Conservation (phyloP, 2,113 vertebrate species). For the Casuarius casuarius region DNA sequence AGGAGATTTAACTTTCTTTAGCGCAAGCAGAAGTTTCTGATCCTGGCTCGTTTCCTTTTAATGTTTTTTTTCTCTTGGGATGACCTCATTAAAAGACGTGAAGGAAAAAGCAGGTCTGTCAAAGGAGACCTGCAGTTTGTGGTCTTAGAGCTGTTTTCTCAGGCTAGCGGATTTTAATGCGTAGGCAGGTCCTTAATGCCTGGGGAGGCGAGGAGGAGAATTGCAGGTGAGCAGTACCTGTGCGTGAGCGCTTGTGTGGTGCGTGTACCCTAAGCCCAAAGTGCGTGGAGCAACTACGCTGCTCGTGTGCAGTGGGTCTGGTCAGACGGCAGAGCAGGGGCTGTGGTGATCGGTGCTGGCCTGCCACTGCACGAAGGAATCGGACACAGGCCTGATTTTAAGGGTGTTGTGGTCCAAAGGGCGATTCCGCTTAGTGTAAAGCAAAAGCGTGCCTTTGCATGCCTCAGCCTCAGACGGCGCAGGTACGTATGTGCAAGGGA, state of each 20-base stretch:
- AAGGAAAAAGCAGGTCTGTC: not conserved
- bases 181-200: not conserved
- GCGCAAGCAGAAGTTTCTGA: not conserved
- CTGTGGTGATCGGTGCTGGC: not conserved
- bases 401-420: not conserved
- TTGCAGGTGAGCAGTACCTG: fast-evolving
- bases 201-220: not conserved
- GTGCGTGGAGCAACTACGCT: fast-evolving
- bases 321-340: not conserved
- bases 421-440: not conserved
- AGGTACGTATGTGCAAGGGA: not conserved
- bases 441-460: fast-evolving
- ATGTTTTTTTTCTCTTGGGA: not conserved
- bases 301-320: not conserved
- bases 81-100: not conserved
- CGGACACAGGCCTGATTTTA: fast-evolving
- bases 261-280: too few relatives aligned
- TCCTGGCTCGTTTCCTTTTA: not conserved
- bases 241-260: fast-evolving
- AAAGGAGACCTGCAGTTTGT: not conserved
- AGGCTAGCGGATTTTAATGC: fast-evolving
- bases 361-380: not conserved
- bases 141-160: not conserved
- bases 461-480: not conserved
- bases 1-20: not conserved